Base-by-base conservation (phyloP, 2,797 vertebrate species). In the Sebastiscus tertius region DNA sequence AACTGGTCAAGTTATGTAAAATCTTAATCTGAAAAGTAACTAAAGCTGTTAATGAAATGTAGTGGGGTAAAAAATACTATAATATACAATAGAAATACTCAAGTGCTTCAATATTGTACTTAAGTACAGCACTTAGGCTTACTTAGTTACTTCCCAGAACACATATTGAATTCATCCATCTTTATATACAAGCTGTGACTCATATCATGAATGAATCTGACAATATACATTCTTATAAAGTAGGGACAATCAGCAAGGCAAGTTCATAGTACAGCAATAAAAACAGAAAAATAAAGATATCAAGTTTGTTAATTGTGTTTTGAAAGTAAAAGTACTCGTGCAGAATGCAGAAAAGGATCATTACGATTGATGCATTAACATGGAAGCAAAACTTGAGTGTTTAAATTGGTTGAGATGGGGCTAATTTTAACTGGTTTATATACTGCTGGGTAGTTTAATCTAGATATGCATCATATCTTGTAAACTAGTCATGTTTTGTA, bases 381-480 rank as follows among this genome's bases (percentile, higher is more conserved):
- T 29, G 26, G 22, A 29, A 58, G 24, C 56, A 8, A 58, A 0
- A 58, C 0, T 58, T 27, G 56, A 59, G 1, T 29, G 24, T 59
- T 59, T 27, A 27, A 58, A 6, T 27, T 59, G 56, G 24, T 24
- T 24, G 39, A 59, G 22, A 55, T 24, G 46, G 46, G 8, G 46
- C 18, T 49, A 20, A 49, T 49, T 49, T 49, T 18, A 49, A 20
- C 27, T 18, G 58, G 14, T 31, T 60, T 20, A 60, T 60, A 58
- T 27, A 58, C 13, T 20, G 7, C 46, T 49, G 46, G 6, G 16
- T 49, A 49, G 46, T 18, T 49, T 49, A 20, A 49, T 18, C 16
- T 49, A n/a, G n/a, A n/a, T n/a, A 49, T 49, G 0, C 0, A 49
- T 18, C 1, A 20, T 49, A 49, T 49, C 1, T 49, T 49, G 8